Evolutionary conservation across 2,113 vertebrate species (phyloP).

Genomic region (Oncorhynchus mykiss): DNA sequence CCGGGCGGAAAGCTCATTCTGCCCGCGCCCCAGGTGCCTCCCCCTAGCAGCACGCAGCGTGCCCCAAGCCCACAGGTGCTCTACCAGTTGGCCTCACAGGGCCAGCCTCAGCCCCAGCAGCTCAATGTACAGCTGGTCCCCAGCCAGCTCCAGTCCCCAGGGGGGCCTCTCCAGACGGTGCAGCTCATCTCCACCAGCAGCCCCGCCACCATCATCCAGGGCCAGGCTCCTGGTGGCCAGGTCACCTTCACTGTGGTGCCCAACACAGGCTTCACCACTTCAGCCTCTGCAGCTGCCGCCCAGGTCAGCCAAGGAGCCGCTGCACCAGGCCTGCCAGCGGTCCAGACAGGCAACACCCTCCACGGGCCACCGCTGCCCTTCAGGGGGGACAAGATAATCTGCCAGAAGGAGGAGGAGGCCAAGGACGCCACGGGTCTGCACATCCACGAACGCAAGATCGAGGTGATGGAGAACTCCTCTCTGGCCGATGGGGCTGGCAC

Average conservation of each 20-base stretch:
- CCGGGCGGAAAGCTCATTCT: constrained; percentile 98
- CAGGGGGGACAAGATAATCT: constrained; percentile 98
- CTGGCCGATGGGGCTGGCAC: constrained; percentile 76
- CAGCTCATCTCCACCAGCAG: constrained; percentile 90
- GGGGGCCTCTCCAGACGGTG: constrained; percentile 84
- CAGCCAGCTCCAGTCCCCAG: constrained; percentile 81
- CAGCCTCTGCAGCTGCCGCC: constrained; percentile 83
- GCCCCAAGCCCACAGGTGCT: constrained; percentile 91
- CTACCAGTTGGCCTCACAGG: constrained; percentile 87
- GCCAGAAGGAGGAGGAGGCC: constrained; percentile 99
- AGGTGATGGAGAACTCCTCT: constrained; percentile 98
- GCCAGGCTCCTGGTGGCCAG: constrained; percentile 85
- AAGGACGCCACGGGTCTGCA: constrained; percentile 98
- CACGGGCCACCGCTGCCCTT: constrained; percentile 80
- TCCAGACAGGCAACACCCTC: constrained; percentile 75
- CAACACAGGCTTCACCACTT: constrained; percentile 90
- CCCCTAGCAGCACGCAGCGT: constrained; percentile 83
- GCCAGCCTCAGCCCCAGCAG: constrained; percentile 82
- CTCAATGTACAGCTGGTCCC: constrained; percentile 95
- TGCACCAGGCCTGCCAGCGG: constrained; percentile 79
- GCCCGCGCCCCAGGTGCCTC: constrained; percentile 95
- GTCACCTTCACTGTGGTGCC: constrained; percentile 99
- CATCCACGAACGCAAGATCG: constrained; percentile 96
- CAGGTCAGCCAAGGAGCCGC: constrained; percentile 85
- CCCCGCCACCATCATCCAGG: constrained; percentile 91